Base-by-base conservation (phyloP, 2,113 vertebrate genomes). In the Canis aureus region DNA sequence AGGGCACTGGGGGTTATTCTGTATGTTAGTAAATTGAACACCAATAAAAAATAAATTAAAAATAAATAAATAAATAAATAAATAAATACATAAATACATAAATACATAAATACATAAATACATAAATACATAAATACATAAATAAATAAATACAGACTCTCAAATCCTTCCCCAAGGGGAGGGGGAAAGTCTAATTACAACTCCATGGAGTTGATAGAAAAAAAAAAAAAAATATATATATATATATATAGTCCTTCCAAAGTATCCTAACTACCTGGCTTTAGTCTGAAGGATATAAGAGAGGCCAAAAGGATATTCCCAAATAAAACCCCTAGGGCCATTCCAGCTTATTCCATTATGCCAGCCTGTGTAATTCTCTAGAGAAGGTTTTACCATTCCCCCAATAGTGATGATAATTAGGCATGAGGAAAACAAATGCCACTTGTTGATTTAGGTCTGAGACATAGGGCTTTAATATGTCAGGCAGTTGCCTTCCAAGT, bases 381-480 rank as follows among this genome's bases (percentile, higher is more conserved):
- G 62, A n/a, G 17, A 74, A 94, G 10, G 51, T 4, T 78, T n/a
- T 3, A 32, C 66, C 29, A 0, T 94, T 49, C 35, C 53, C 15
- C 55, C 67, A n/a, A n/a, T 0, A 20, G 88, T 35, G 23, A n/a
- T 32, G 27, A 82, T 73, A 67, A 35, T 80, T 60, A 51, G 27
- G 57, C 22, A 81, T 66, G 43, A 93, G 87, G 84, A 88, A 93
- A 59, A 93, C 35, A 78, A 87, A 32, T 0, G 12, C 8, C 35
- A 80, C 38, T 23, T 93, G 57, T 81, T 82, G 91, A 84, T 53
- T 95, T 74, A 55, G 93, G 84, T 89, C 38, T 23, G 78, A 86
- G 69, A 67, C 13, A 16, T 20, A 32, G 0, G 0, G 4, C 76
- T 95, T 49, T 69, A 73, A 92, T 35, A 32, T 53, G 3, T 49